A percentile compares a stretch with the other conserved stretches of the same genome.
phyloP scores from a whole-genome alignment of 2,797 vertebrate species.

The Vireo griseus region DNA sequence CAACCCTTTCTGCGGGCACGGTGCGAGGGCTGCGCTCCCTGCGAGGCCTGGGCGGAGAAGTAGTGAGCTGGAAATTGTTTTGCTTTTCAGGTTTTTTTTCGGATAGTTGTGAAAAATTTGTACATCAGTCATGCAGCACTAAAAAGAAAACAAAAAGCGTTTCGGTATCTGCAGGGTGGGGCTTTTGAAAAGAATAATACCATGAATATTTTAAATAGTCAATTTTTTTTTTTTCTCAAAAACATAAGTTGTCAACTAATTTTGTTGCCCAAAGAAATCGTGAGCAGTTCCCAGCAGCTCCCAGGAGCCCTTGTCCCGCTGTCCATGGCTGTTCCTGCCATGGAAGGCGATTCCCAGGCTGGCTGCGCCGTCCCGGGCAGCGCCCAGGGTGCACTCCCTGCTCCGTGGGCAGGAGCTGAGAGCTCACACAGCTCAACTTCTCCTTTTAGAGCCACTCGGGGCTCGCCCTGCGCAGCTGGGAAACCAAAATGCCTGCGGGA shows the following conservation, averaged over 20 bases:
- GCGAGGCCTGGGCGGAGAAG: not conserved
- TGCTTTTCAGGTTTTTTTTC: not conserved
- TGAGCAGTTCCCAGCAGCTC: not conserved
- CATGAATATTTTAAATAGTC: not conserved
- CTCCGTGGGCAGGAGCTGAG: not conserved
- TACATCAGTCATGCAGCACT: not conserved
- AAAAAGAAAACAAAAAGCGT: not conserved
- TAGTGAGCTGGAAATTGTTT: not conserved
- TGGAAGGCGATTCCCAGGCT: accelerated
- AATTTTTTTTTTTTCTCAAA: not conserved
- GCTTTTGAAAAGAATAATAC: not conserved
- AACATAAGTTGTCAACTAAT: not conserved
- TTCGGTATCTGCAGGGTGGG: not conserved
- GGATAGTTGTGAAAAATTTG: not conserved
- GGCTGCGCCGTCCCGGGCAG: not conserved
- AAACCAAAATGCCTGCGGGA: constrained; percentile 45
- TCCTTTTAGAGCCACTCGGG: not conserved
- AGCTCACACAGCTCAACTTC: not conserved
- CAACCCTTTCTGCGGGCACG: accelerated
- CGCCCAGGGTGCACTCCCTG: not conserved
- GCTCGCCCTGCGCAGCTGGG: not conserved
- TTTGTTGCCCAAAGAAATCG: not conserved
- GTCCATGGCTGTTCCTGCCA: accelerated
- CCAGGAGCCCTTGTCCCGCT: not conserved
- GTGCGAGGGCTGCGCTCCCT: not conserved